Conservation (phyloP, 2,797 vertebrate species). For the Galagoides demidoff region DNA sequence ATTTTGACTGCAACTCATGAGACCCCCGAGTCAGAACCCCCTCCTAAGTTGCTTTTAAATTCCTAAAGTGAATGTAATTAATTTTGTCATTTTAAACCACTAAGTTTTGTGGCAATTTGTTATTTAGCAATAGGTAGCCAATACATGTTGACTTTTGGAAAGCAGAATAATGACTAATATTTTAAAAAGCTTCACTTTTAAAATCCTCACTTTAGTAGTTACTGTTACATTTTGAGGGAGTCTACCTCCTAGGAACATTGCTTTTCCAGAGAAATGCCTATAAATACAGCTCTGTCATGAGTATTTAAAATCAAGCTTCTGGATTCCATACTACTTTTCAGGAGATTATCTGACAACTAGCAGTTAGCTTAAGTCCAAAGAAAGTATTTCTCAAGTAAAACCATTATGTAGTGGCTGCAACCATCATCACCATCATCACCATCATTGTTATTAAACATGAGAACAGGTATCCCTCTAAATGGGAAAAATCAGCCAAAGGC, state of each 20-base stretch:
- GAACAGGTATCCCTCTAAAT: not conserved
- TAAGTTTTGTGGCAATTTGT: not conserved
- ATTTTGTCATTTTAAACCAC: not conserved
- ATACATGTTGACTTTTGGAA: not conserved
- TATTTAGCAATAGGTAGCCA: not conserved
- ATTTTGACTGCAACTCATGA: not conserved
- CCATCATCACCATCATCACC: too few relatives aligned
- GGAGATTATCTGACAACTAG: not conserved
- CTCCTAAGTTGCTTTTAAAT: not conserved
- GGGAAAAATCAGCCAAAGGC: not conserved
- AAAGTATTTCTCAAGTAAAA: not conserved
- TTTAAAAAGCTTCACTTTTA: slow-evolving; percentile 9
- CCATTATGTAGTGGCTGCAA: not conserved
- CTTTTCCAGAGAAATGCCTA: not conserved
- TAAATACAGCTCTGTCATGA: not conserved
- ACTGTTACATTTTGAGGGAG: not conserved
- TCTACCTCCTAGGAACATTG: not conserved
- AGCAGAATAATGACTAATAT: not conserved
- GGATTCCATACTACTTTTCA: not conserved
- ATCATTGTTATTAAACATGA: not conserved
- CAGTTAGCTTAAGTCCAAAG: not conserved
- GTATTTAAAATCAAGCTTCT: not conserved
- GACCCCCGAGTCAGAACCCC: not conserved
- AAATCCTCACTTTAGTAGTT: not conserved
- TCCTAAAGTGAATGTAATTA: not conserved